Evolutionary conservation across 2,113 vertebrate genomes (phyloP), one percentile per base, ranked within the genome.

Genomic region (Tiliqua scincoides): DNA sequence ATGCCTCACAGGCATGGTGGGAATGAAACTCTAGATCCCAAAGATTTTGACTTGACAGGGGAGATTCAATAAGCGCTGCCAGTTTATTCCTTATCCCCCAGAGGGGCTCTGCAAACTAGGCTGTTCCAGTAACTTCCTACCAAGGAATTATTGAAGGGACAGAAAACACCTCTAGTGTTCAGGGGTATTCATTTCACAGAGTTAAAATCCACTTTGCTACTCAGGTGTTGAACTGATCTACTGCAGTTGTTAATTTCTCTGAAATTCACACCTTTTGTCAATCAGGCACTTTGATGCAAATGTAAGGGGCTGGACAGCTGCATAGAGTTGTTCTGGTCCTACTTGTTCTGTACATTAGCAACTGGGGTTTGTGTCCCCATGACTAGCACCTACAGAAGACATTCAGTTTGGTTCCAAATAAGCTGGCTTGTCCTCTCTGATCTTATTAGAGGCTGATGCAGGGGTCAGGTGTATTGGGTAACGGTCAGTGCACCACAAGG

Each of bases 61-160:
- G 40, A 59, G 37, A 70, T 87, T 82, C 85, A 87, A 18, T 82
- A 68, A 77, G 4, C 27, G 40, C 9, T 76, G 52, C 21, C 63
- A 32, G 52, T 59, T 37, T 74, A 65, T 74, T 57, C 14, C 25
- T 80, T 48, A 21, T 30, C 35, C 61, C 35, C 21, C 4, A 43
- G 1, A 48, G 37, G 63, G 35, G 54, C 8, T 43, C 48, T 76
- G 11, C 35, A 70, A 82, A 76, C 10, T 10, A 48, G 21, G 95
- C 79, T 93, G 96, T 6, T 57, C 92, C 91, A 89, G 94, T 61
- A 79, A 72, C 72, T 61, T 21, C 52, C 48, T 32, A 61, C 37
- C 30, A 74, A 83, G 70, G 40, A 59, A 37, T 23, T 30, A 37
- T 70, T 65, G 43, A 48, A 68, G 80, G 79, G 59, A 71, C 62